These are phyloP conservation scores for Chelonoidis abingdonii DNA, from an alignment of 2,113 vertebrate genomes.

Conservation along the genomic window DNA sequence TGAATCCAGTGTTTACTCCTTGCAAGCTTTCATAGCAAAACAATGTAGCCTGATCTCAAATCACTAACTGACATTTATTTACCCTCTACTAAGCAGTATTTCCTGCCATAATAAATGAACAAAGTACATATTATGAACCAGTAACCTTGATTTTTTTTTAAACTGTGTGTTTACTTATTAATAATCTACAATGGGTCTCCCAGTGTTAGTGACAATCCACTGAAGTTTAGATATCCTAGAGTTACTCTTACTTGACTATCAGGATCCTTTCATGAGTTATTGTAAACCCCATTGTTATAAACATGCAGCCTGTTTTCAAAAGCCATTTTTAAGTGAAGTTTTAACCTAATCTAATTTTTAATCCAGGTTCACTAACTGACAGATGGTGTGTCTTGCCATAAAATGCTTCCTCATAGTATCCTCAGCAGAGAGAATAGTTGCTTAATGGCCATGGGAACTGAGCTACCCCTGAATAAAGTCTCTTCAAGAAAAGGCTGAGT, in stretches of 20 bases:
- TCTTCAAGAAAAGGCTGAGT: not conserved
- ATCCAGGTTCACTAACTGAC: not conserved
- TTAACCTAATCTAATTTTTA: not conserved
- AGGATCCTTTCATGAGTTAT: not conserved
- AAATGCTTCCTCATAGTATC: not conserved
- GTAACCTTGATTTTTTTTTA: not conserved
- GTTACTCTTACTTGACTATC: fast-evolving
- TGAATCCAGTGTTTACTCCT: not conserved
- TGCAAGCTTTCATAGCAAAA: not conserved
- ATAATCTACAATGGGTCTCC: fast-evolving
- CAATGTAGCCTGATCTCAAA: not conserved
- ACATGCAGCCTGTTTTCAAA: not conserved
- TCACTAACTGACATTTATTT: not conserved
- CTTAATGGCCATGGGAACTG: not conserved
- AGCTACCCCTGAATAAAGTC: not conserved
- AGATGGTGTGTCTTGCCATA: not conserved
- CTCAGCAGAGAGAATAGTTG: not conserved
- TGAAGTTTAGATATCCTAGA: not conserved
- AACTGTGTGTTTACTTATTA: not conserved
- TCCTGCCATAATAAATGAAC: not conserved
- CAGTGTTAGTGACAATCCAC: not conserved
- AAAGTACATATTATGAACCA: not conserved
- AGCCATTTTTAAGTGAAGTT: not conserved
- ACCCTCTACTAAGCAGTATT: not conserved
- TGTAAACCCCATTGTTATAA: not conserved